These are phyloP conservation scores for Gerris buenoi DNA, from an alignment of 1,140 invertebrate genomes.

Conservation along the genomic window DNA sequence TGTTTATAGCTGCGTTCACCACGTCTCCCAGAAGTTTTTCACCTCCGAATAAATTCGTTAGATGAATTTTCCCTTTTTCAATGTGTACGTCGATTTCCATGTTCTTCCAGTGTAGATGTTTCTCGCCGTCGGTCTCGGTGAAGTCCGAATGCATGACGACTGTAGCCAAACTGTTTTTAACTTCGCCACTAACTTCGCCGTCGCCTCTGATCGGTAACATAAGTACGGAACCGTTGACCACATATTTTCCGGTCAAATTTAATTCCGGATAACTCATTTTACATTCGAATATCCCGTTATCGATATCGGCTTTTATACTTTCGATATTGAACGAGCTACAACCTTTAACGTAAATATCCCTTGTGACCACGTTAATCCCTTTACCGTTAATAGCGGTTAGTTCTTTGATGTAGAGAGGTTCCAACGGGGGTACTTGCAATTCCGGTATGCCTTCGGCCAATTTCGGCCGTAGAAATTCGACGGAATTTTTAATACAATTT, in stretches of 20 bases:
- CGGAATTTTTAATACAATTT: neutral
- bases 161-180: slow-evolving; percentile 37
- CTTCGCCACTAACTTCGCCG: slow-evolving; percentile 46
- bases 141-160: slow-evolving; percentile 15
- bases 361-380: neutral
- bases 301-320: slow-evolving; percentile 33
- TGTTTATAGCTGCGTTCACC: slow-evolving; percentile 43
- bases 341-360: neutral
- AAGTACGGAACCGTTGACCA: slow-evolving; percentile 42
- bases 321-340: neutral
- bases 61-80: slow-evolving; percentile 16
- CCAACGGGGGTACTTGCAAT: neutral
- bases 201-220: slow-evolving; percentile 42
- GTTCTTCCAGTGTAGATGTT: slow-evolving; percentile 16
- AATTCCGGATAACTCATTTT: slow-evolving; percentile 36
- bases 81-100: slow-evolving; percentile 20
- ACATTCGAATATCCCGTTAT: slow-evolving; percentile 40
- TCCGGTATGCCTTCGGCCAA: neutral
- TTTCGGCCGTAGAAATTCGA: neutral
- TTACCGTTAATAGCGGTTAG: neutral
- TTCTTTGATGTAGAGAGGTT: neutral
- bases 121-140: slow-evolving; percentile 14
- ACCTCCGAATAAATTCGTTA: slow-evolving; percentile 16
- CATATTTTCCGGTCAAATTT: slow-evolving; percentile 41
- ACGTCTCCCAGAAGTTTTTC: slow-evolving; percentile 30